Evolutionary conservation across 2,888 invertebrate genomes (phyloP), one percentile per base, ranked within the genome.

Genomic region (Notodonta dromedarius): DNA sequence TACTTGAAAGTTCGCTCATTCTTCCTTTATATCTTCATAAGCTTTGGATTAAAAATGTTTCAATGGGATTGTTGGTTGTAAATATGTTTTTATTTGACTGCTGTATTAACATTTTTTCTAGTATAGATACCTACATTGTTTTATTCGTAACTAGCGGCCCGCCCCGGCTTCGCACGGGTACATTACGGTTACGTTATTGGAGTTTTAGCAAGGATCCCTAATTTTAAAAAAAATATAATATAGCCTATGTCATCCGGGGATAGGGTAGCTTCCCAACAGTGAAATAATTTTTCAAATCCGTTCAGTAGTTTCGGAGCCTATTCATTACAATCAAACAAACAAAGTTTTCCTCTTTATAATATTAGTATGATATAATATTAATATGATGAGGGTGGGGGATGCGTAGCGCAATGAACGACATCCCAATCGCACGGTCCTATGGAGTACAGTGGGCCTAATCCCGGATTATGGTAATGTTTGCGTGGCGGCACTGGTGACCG

Each of bases 391-490:
- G n/a, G 56, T 56, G n/a, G 12, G 42, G 16, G 52, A 56, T 57
- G 39, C 14, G 54, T 59, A 13, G 9, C 71, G 75, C 84, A 83
- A 82, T 83, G 82, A 82, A 83, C 73, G 76, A 77, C 79, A 69
- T 72, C 73, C 73, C 69, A 72, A 76, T 77, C 78, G 70, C 77
- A 67, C 78, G 76, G 80, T 77, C 79, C 80, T 80, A 81, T 79
- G 79, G 76, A 79, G 73, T 69, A 60, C 57, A 61, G 61, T 71
- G 63, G 73, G 63, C 64, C 69, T 80, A 80, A 84, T 75, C 74
- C 73, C 73, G 79, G 82, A 79, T 86, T 84, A 85, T 83, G 82
- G 67, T 84, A 83, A 86, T 85, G 77, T 71, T 69, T 63, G 62
- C 69, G 70, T 72, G 75, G 71, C 65, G 67, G 72, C 66, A 65